Evolutionary conservation across 2,888 invertebrate genomes (phyloP).

Genomic region (Plusia festucae): DNA sequence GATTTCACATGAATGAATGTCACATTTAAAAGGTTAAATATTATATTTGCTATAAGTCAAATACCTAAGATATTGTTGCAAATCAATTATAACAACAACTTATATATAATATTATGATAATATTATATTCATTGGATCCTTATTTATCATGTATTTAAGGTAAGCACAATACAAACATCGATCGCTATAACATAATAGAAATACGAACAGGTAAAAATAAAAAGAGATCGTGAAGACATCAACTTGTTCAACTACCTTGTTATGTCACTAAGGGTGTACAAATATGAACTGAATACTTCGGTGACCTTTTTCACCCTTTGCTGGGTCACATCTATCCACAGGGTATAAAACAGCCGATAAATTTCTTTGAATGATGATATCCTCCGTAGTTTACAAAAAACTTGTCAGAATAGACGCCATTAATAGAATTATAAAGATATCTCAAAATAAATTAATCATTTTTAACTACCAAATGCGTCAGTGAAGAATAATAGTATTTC

Average conservation of each 20-base stretch:
- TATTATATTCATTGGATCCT: too few species aligned
- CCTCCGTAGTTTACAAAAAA: neutral
- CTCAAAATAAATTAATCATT: neutral
- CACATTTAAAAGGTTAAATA: too few species aligned
- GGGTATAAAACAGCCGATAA: neutral
- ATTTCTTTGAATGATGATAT: neutral
- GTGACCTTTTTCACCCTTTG: conserved; percentile 2
- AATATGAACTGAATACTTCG: neutral
- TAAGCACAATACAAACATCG: too few species aligned
- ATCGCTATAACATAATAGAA: neutral
- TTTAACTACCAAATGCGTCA: neutral
- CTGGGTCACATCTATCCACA: neutral
- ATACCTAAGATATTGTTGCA: too few species aligned
- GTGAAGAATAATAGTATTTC: neutral
- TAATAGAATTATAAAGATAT: neutral
- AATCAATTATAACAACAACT: too few species aligned
- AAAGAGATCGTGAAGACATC: neutral
- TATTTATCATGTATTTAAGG: too few species aligned
- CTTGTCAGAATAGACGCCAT: neutral
- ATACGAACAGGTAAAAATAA: neutral
- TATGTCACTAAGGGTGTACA: conserved; percentile 2
- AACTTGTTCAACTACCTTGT: neutral
- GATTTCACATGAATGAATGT: too few species aligned
- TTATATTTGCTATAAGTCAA: too few species aligned
- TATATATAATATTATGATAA: too few species aligned